phyloP scores from a whole-genome alignment of 2,113 vertebrate genomes.

The Neodontobutis hainanensis region DNA sequence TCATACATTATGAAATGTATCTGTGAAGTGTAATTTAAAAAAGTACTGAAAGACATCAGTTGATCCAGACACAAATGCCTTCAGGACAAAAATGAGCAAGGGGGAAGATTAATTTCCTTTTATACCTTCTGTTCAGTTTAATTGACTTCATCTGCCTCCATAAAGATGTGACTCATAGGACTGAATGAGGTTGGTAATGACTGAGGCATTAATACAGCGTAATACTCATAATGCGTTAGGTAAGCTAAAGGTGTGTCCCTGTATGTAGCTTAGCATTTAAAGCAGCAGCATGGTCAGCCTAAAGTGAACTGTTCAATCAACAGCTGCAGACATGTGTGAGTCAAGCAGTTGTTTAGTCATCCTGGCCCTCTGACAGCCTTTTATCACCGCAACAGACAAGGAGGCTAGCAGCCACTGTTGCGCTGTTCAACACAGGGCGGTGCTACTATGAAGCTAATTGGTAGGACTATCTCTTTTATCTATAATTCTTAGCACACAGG shows the following conservation, averaged over 20 bases:
- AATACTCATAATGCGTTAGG: slow-evolving; percentile 37
- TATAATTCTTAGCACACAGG: slow-evolving; percentile 66
- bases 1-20: neutral
- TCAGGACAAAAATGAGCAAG: neutral
- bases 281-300: neutral
- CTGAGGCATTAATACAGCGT: slow-evolving; percentile 44
- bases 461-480: slow-evolving; percentile 30
- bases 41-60: neutral
- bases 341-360: slow-evolving; percentile 52
- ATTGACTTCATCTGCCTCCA: slow-evolving; percentile 37
- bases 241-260: slow-evolving; percentile 59
- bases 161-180: slow-evolving; percentile 48
- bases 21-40: neutral
- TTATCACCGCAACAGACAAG: slow-evolving; percentile 12
- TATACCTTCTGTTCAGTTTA: slow-evolving; percentile 25
- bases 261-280: slow-evolving; percentile 12
- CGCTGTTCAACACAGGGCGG: slow-evolving; percentile 30
- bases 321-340: slow-evolving; percentile 41
- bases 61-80: neutral
- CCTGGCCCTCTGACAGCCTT: slow-evolving; percentile 22
- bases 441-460: slow-evolving; percentile 28
- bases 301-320: slow-evolving; percentile 31
- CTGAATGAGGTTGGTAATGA: slow-evolving; percentile 29
- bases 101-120: slow-evolving; percentile 20
- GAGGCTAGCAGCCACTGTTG: slow-evolving; percentile 19